These are phyloP conservation scores for Amblyjoppa proteus DNA, from an alignment of 2,888 invertebrate genomes.

Conservation along the genomic window DNA sequence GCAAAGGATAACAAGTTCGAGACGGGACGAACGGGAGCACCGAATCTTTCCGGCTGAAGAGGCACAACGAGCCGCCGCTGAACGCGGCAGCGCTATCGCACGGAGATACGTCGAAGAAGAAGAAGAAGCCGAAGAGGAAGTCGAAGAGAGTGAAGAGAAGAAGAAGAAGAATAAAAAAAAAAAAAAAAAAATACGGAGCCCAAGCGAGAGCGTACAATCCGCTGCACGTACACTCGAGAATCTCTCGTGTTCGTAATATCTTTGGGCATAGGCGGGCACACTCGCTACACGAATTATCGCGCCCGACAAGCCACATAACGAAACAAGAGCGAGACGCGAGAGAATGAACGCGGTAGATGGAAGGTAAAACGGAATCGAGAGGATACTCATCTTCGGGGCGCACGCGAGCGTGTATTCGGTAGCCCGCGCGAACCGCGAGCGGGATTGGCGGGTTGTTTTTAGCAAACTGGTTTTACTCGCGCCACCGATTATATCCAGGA, in stretches of 20 bases:
- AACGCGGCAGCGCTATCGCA: conserved; percentile 17
- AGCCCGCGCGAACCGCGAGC: conserved; percentile 76
- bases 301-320: conserved; percentile 54
- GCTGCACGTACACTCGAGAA: conserved; percentile 24
- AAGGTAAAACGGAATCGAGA: conserved; percentile 35
- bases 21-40: conserved; percentile 47
- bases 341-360: conserved; percentile 21
- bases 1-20: conserved; percentile 39
- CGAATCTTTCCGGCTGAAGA: conserved; percentile 55
- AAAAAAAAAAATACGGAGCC: background rate
- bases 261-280: conserved; percentile 36
- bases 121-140: conserved; percentile 26
- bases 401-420: conserved; percentile 78
- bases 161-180: conserved; percentile 24
- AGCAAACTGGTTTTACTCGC: conserved; percentile 82
- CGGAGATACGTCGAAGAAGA: conserved; percentile 28
- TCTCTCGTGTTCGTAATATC: conserved; percentile 32
- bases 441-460: conserved; percentile 81
- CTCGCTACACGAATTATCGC: conserved; percentile 61
- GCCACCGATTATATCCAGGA: conserved; percentile 77
- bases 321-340: conserved; percentile 55
- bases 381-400: conserved; percentile 56
- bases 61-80: conserved; percentile 34
- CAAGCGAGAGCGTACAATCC: conserved; percentile 1
- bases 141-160: background rate